A percentile compares a stretch with the other conserved stretches of the same genome.
These are phyloP conservation scores for Athripsodes cinereus DNA, from an alignment of 2,888 invertebrate genomes.

Conservation along the genomic window DNA sequence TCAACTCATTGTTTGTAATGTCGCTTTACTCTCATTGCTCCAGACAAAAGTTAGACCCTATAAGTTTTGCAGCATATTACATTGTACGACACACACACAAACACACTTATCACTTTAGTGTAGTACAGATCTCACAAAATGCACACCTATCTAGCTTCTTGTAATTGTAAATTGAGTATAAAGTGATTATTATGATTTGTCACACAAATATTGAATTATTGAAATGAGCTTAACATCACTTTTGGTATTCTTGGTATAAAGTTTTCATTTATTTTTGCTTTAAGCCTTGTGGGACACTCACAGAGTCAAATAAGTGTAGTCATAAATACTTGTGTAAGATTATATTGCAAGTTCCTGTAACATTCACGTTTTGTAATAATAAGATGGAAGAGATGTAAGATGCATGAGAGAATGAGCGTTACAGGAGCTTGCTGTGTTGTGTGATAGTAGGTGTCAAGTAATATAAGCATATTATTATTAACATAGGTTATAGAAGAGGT, in stretches of 20 bases:
- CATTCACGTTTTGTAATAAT: conserved; percentile 6
- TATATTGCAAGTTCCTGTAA: conserved; percentile 15
- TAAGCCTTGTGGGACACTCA: conserved; percentile 9
- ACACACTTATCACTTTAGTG: no score
- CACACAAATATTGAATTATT: no score
- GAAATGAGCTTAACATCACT: not conserved
- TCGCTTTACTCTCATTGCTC: no score
- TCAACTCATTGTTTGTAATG: no score
- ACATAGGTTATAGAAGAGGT: conserved; percentile 15
- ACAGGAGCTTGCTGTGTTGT: conserved; percentile 7
- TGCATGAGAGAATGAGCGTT: not conserved
- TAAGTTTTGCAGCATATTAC: no score
- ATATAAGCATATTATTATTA: conserved; percentile 1
- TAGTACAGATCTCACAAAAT: no score
- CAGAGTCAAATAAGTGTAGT: conserved; percentile 18
- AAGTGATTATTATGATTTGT: no score
- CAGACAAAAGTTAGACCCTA: no score
- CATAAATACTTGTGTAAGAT: conserved; percentile 16
- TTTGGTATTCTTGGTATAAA: not conserved
- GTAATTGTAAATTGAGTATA: no score
- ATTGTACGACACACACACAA: no score
- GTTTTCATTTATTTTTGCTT: conserved; percentile 3
- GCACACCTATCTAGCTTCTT: no score
- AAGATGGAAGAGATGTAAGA: not conserved
- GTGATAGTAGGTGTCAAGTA: conserved; percentile 27